Base-by-base conservation (phyloP, 2,797 vertebrate genomes). In the Dipus sagitta region DNA sequence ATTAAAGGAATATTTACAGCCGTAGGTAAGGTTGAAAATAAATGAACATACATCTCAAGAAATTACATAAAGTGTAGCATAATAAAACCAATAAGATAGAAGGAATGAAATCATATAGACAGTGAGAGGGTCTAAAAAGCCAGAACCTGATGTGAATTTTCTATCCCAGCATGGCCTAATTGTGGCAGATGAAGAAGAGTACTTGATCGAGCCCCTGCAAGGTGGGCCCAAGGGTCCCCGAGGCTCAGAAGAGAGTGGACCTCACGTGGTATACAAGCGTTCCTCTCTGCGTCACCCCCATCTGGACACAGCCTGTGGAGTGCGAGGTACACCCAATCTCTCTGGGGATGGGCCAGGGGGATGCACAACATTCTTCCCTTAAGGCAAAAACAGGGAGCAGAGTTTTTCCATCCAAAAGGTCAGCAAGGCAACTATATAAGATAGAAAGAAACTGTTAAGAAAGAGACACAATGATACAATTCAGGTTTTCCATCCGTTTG, bases 261-360 rank as follows among this genome's bases (percentile, higher is more conserved):
- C 99, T 94, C 99, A 99, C 88, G 99, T 99, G 91, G 99, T 99
- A 54, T 99, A 99, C 98, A 99, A 99, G 96, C 98, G 99, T 13
- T 99, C 99, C 0, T 99, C 99, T 38, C 98, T 99, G 81, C 99
- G 99, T 95, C 99, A 99, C 97, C 99, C 99, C 68, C 99, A 99
- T 98, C 99, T 99, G 98, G 99, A 99, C 76, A 99, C 99, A 80
- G 99, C 99, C 96, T 99, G 99, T 72, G 99, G 99, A 54, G 99
- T 99, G 96, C 98, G 99, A 97, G 99, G 99, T 99, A 98, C 24
- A 28, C 15, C 72, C 34, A 47, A 42, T 28, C 71, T 70, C 20
- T 75, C 77, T 58, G 38, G 83, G 67, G 76, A 2, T 60, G 47
- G 79, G n/a, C 14, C 6, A 30, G 78, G 67, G 91, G 42, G 58